Percentiles rank a stretch among this genome's conserved stretches.
These are phyloP conservation scores for Glossophaga mutica DNA, from an alignment of 2,797 vertebrate species.

Conservation along the genomic window DNA sequence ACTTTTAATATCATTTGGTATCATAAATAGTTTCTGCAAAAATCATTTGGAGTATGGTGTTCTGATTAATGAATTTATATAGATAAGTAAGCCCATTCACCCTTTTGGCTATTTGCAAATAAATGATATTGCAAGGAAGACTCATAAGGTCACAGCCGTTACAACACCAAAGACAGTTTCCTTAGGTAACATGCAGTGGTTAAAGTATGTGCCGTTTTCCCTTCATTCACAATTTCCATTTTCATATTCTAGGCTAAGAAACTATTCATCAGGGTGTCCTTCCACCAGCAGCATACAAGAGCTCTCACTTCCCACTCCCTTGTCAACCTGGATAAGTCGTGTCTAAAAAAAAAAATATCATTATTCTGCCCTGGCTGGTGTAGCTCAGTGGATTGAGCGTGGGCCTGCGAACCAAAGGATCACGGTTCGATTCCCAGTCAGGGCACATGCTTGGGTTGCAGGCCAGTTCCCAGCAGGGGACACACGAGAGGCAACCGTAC, in stretches of 20 bases:
- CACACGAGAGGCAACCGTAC: no score
- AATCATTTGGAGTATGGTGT: not conserved
- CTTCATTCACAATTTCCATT: not conserved
- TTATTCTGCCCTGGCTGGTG: no score
- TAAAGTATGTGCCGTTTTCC: not conserved
- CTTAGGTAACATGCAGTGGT: not conserved
- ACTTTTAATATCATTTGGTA: not conserved
- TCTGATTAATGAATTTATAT: not conserved
- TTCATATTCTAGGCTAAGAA: not conserved
- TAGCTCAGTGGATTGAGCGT: no score
- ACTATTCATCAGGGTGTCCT: not conserved
- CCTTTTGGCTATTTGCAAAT: constrained; percentile 22
- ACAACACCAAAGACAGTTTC: not conserved
- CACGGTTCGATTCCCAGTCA: no score
- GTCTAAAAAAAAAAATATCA: constrained; percentile 45
- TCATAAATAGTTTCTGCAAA: constrained; percentile 9
- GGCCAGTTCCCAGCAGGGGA: no score
- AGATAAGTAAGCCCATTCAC: not conserved
- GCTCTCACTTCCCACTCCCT: not conserved
- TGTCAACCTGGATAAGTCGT: not conserved
- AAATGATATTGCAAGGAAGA: not conserved
- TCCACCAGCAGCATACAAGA: not conserved
- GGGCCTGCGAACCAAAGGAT: no score
- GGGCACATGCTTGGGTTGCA: no score
- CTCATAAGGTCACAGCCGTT: not conserved